These are phyloP conservation scores for Sebastes glaucus DNA, from an alignment of 2,797 vertebrate genomes.

Conservation along the genomic window DNA sequence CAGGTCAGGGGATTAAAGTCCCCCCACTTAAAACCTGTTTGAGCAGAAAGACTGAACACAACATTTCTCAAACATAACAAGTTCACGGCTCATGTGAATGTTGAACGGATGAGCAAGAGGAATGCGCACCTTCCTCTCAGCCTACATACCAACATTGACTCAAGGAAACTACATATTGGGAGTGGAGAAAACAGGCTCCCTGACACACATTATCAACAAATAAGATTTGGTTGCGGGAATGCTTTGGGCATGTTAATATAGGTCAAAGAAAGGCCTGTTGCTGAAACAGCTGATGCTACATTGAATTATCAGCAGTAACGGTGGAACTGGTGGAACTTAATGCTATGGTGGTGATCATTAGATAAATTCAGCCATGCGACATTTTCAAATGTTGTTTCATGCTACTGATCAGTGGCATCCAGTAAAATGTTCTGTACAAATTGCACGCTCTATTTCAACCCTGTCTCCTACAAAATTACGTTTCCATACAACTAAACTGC, in stretches of 20 bases:
- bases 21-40: not conserved
- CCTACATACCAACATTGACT: not conserved
- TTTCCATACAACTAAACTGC: too few relatives aligned
- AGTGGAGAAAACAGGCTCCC: not conserved
- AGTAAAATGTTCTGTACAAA: not conserved
- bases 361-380: not conserved
- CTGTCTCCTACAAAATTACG: too few relatives aligned
- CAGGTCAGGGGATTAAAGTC: not conserved
- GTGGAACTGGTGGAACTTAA: not conserved
- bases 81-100: not conserved
- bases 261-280: not conserved
- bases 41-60: not conserved
- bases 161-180: not conserved
- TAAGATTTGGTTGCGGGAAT: constrained; percentile 6
- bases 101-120: not conserved
- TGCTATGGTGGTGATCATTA: not conserved
- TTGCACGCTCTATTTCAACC: not conserved
- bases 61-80: not conserved
- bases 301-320: not conserved
- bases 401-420: not conserved
- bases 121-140: not conserved
- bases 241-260: not conserved
- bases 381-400: not conserved
- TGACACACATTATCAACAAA: constrained; percentile 5
- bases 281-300: not conserved